Percentiles rank a stretch among this genome's conserved stretches.
Conservation (phyloP, 2,113 vertebrate species). For the Pygoscelis adeliae region DNA sequence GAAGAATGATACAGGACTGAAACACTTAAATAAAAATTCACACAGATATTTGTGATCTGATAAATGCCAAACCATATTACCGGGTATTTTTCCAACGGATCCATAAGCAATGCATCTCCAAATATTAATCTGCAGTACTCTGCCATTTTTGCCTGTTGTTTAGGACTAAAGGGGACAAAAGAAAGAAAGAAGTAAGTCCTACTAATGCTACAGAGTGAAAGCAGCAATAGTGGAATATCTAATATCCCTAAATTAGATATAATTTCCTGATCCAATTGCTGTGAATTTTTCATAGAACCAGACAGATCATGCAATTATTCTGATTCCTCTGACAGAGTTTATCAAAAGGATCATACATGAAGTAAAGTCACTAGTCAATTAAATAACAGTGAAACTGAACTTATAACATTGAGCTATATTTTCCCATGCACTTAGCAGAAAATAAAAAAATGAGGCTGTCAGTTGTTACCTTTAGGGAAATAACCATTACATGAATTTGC, state of each 20-base stretch:
- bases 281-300: not conserved
- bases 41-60: not conserved
- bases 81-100: constrained; percentile 92
- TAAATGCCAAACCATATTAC: constrained; percentile 76
- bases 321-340: not conserved
- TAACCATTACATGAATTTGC: not conserved
- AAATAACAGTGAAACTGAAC: not conserved
- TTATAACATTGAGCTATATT: not conserved
- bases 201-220: not conserved
- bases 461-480: not conserved
- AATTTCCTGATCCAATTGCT: not conserved
- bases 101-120: constrained; percentile 93
- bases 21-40: not conserved
- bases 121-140: constrained; percentile 98
- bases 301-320: not conserved
- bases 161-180: constrained; percentile 79
- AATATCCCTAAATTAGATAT: not conserved
- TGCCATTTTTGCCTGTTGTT: constrained; percentile 99
- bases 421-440: not conserved
- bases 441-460: not conserved
- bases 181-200: not conserved
- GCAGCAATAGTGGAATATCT: not conserved
- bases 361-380: not conserved
- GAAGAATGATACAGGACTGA: not conserved
- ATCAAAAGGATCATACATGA: not conserved